These are phyloP conservation scores for Eucidaris tribuloides DNA, from an alignment of 35 echinoderm and acorn worm genomes.

Conservation along the genomic window DNA sequence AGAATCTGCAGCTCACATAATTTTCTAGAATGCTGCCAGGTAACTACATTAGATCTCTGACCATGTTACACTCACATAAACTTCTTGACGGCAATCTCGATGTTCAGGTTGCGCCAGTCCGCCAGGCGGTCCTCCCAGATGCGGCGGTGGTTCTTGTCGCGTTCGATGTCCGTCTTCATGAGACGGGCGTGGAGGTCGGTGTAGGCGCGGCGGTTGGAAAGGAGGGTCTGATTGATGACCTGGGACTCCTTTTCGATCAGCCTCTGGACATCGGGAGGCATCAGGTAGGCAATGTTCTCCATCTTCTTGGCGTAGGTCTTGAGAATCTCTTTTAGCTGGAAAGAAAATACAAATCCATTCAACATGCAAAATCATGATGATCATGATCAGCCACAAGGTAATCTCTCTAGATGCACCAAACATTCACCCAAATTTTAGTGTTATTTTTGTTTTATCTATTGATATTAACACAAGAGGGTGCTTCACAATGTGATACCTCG, in stretches of 20 bases:
- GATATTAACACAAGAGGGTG: too few relatives aligned
- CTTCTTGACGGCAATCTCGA: slow-evolving; percentile 63
- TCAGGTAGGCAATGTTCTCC: slow-evolving; percentile 78
- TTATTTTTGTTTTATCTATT: too few relatives aligned
- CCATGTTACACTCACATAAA: slow-evolving; percentile 62
- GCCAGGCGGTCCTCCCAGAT: slow-evolving; percentile 75
- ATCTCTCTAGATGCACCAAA: too few relatives aligned
- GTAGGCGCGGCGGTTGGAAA: slow-evolving; percentile 82
- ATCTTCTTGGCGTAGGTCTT: slow-evolving; percentile 91
- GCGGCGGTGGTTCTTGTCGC: slow-evolving; percentile 79
- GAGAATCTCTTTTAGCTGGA: slow-evolving; percentile 65
- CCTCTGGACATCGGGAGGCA: slow-evolving; percentile 90
- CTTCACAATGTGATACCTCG: too few relatives aligned
- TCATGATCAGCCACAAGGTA: too few relatives aligned
- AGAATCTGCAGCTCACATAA: too few relatives aligned
- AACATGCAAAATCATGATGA: too few relatives aligned
- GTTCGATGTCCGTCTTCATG: slow-evolving; percentile 94
- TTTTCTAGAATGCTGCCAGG: too few relatives aligned
- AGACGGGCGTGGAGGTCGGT: slow-evolving; percentile 73
- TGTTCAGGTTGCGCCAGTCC: slow-evolving; percentile 92
- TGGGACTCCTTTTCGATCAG: slow-evolving; percentile 89
- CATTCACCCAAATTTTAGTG: too few relatives aligned
- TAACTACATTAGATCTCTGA: too few relatives aligned
- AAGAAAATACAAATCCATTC: too few relatives aligned
- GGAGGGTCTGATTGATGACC: slow-evolving; percentile 89